These are phyloP conservation scores for Hecatera dysodea DNA, from an alignment of 2,888 invertebrate genomes.

Conservation along the genomic window DNA sequence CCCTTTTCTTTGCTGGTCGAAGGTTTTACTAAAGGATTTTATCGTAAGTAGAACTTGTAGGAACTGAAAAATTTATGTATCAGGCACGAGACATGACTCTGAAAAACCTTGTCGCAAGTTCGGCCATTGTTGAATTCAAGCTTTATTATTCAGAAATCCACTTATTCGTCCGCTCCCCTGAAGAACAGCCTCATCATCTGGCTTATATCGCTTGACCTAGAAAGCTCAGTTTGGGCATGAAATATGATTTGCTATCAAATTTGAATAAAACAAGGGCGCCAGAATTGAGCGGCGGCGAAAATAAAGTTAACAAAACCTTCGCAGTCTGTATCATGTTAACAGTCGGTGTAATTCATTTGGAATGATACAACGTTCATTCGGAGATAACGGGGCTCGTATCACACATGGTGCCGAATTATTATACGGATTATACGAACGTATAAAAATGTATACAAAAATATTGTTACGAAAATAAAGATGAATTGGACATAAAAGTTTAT, in stretches of 20 bases:
- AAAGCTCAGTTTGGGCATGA: constrained; percentile 78
- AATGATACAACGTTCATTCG: constrained; percentile 72
- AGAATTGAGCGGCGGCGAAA: constrained; percentile 63
- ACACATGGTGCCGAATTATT: constrained; percentile 56
- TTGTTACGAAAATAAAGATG: constrained; percentile 55
- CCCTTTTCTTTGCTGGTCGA: constrained; percentile 21
- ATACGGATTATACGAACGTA: constrained; percentile 46
- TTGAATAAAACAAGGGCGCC: constrained; percentile 75
- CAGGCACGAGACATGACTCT: neutral
- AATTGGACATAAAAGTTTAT: constrained; percentile 49
- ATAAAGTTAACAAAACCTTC: constrained; percentile 77
- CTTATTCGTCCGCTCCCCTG: constrained; percentile 66
- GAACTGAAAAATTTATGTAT: constrained; percentile 13
- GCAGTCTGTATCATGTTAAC: constrained; percentile 71
- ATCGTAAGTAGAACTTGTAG: constrained; percentile 1
- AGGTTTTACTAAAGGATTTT: constrained; percentile 41
- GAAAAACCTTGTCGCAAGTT: constrained; percentile 15
- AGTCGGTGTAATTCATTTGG: constrained; percentile 74
- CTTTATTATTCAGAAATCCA: constrained; percentile 66
- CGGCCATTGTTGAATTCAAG: constrained; percentile 53
- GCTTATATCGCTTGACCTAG: constrained; percentile 72
- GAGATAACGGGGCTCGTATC: constrained; percentile 55
- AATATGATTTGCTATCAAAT: constrained; percentile 85
- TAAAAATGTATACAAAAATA: constrained; percentile 44
- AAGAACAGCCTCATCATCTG: constrained; percentile 63